Evolutionary conservation across 1,140 invertebrate species (phyloP), one percentile per base, ranked within the genome.

Genomic region (Temnothorax nylanderi): DNA sequence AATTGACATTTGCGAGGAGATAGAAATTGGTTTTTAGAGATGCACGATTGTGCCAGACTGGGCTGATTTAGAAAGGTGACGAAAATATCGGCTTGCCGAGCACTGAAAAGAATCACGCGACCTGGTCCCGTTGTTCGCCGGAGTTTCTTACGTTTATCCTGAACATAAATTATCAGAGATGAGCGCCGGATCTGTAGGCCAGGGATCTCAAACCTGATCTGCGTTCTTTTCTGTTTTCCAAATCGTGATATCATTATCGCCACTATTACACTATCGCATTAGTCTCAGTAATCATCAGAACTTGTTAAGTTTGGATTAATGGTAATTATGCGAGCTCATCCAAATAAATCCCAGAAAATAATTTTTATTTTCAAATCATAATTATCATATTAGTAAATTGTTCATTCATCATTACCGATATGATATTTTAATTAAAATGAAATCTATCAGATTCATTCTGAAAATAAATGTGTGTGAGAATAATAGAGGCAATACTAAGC

Each of bases 1-100:
- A 69, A 91, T 90, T 90, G 89, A 88, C 87, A 90, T 91, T 91
- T 91, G 77, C 56, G 65, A 26, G 54, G 75, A 86, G 77, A 81
- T 47, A 47, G 85, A 82, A 87, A 87, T 82, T 58, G 85, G 76
- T 80, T 80, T 71, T 71, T n/a, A 80, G 76, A 58, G 47, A 86
- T 80, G 85, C 85, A 69, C 74, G 74, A 78, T 85, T 75, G 82
- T 85, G 74, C 51, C 34, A 51, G 51, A 75, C 41, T 7, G 21
- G 13, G 21, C 13, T 11, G 7, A 58, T 84, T 84, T n/a, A 26
- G 51, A 54, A 51, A 37, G 56, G 87, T 89, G 87, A 71, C 72
- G 87, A 88, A 86, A 86, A 76, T 51, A 47, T 86, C 56, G 64
- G 26, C 10, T 69, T 56, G 65, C 37, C 37, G 37, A 41, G 37